These are phyloP conservation scores for Tenualosa thibaudeaui DNA, from an alignment of 2,797 vertebrate genomes.

Conservation along the genomic window DNA sequence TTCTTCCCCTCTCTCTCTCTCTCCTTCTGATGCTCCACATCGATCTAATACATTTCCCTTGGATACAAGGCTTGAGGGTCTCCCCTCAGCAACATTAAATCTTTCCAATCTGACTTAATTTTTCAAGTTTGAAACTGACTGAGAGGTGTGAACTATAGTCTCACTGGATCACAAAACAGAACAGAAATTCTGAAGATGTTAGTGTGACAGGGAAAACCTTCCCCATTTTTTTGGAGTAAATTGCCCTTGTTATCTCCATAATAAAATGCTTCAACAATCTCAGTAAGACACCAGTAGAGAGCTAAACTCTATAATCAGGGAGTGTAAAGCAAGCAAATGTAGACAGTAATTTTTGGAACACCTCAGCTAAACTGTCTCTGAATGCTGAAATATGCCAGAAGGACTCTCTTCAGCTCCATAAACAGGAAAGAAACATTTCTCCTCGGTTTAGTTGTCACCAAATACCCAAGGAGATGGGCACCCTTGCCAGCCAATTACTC, in stretches of 20 bases:
- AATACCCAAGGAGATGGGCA: neutral
- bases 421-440: neutral
- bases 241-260: neutral
- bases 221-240: neutral
- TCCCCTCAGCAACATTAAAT: neutral
- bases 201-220: neutral
- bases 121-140: neutral
- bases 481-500: neutral
- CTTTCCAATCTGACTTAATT: neutral
- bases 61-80: neutral
- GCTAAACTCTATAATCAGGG: neutral
- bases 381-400: neutral
- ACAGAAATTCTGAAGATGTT: neutral
- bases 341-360: neutral
- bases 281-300: neutral
- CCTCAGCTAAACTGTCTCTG: neutral
- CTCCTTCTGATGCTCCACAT: slow-evolving; percentile 8
- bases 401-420: neutral
- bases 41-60: neutral
- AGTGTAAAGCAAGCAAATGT: neutral
- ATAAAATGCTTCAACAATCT: neutral
- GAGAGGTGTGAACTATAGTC: neutral
- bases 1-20: slow-evolving; percentile 11
- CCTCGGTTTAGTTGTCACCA: neutral
- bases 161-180: neutral